Evolutionary conservation across 2,113 vertebrate species (phyloP).

Genomic region (Megalops atlanticus): DNA sequence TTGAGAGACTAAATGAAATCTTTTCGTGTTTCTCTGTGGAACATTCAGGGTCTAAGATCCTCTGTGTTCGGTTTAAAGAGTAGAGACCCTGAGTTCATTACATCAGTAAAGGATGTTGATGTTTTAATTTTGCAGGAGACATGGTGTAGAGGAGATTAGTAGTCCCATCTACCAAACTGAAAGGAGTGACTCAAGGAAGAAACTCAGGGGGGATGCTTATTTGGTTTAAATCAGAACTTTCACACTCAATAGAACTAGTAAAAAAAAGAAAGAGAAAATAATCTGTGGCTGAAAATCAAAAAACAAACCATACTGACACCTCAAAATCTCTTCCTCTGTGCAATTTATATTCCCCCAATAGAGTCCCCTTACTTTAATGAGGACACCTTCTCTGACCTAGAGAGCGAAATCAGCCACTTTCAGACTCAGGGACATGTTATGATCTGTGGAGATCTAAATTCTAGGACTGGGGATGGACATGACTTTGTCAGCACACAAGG

Average conservation of each 20-base stretch:
- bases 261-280: neutral
- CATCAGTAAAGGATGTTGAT: no score
- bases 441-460: constrained; percentile 6
- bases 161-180: constrained; percentile 1
- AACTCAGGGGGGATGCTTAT: constrained; percentile 14
- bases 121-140: no score
- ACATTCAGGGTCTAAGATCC: neutral
- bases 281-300: constrained; percentile 17
- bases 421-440: no score
- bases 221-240: neutral
- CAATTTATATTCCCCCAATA: constrained; percentile 21
- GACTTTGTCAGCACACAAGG: constrained; percentile 3
- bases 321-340: constrained; percentile 8
- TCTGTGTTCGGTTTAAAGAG: neutral
- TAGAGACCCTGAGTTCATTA: no score
- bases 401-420: constrained; percentile 17
- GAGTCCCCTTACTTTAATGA: constrained; percentile 16
- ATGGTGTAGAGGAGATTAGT: neutral
- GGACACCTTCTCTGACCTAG: constrained; percentile 9
- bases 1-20: neutral
- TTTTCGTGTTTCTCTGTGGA: neutral
- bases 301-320: neutral
- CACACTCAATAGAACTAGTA: neutral
- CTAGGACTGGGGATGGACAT: constrained; percentile 14
- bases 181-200: constrained; percentile 1